Evolutionary conservation across 1,140 invertebrate species (phyloP), one percentile per base, ranked within the genome.

Genomic region (Sinella curviseta): DNA sequence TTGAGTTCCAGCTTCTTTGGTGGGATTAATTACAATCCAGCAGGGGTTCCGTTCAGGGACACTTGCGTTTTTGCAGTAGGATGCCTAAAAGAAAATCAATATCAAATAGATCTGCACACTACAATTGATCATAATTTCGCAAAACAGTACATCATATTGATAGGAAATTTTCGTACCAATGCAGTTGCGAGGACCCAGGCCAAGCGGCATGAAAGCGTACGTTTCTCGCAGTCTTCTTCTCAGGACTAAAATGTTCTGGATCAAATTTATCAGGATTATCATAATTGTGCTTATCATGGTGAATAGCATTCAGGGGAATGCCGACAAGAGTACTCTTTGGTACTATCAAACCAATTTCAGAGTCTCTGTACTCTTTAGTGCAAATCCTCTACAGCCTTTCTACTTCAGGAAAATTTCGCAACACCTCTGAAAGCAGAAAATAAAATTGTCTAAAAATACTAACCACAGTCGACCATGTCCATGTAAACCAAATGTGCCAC

Each of bases 161-260:
- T 20, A n/a, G n/a, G n/a, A n/a, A n/a, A n/a, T 78, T 14, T 34
- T 3, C 67, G 60, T 80, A 54, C 79, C 78, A 34, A 36, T 36
- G 85, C 91, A 93, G 82, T 89, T 89, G 34, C 92, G 86, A 1
- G 90, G 90, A 4, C 87, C 92, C 77, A 90, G 90, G n/a, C 91
- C 92, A 85, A 94, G 93, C 1, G 92, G 92, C 79, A 92, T 86
- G 83, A 90, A 93, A 0, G 85, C 85, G 74, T 84, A 89, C 0
- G 8, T 80, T 76, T 74, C 86, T 85, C 33, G 89, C 84, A 1
- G 82, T 81, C 26, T 86, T 86, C 14, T 88, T 87, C 75, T 86
- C 87, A 3, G 90, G 88, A 1, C 85, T 86, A 86, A 94, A 95
- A 82, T 94, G 88, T 65, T 94, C 92, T 0, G 95, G 95, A 84